Base-by-base conservation (phyloP, 2,888 invertebrate genomes). In the Sminthurinus aureus region DNA sequence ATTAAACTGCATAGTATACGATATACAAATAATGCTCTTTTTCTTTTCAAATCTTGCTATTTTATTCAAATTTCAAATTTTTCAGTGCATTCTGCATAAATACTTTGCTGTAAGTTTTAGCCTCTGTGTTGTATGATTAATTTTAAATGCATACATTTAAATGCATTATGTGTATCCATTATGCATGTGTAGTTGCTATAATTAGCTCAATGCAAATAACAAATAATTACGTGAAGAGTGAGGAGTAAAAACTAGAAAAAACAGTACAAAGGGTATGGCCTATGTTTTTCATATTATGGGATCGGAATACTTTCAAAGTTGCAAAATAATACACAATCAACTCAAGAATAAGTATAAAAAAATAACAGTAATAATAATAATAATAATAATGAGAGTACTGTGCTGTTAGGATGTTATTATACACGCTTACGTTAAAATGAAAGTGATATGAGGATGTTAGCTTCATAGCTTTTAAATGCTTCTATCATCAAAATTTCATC, bases 401-500 rank as follows among this genome's bases (percentile, higher is more conserved):
- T 69, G 6, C 69, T 69, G 24, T 24, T 18, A 20, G 50, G n/a
- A 76, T 51, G 51, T 51, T 8, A 76, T 76, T 76, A 76, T 76
- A 13, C 51, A 76, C 76, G 76, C 76, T 22, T 12, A 76, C 50
- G 71, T 24, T 51, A 50, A 76, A 76, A 76, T 26, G 76, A 76
- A 76, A 76, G 76, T 51, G 76, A 76, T 76, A 38, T 52, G 71
- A 71, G 71, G 22, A 24, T 71, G 71, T 24, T 6, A 71, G 71
- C n/a, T 20, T 38, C 38, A 38, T 38, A 38, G 50, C 74, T 20
- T 50, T 76, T 76, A 24, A 75, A 76, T 76, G 11, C 51, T 15
- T 51, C 50, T 76, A 51, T 38, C 38, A 71, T 71, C 71, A 71
- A 71, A 71, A 71, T 71, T 71, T 71, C 71, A 71, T 71, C 71